A percentile compares a stretch with the other conserved stretches of the same genome.
Evolutionary conservation across 2,888 invertebrate genomes (phyloP).

Genomic region (Eupithecia centaureata): DNA sequence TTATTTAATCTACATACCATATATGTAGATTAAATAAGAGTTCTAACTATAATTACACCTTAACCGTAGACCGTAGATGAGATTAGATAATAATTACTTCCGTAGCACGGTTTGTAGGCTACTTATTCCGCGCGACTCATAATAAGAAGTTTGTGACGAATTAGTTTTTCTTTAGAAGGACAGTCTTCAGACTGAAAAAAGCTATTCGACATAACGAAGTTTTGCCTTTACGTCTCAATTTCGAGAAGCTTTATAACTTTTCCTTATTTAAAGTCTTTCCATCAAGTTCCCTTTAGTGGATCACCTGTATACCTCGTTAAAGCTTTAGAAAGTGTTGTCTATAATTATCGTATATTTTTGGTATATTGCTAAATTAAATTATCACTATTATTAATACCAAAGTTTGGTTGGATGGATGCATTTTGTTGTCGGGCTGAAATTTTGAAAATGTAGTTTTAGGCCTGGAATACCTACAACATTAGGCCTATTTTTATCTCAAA

Average conservation of each 20-base stretch:
- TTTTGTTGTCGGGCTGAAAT: no score
- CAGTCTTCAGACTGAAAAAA: constrained; percentile 24
- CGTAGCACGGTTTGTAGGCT: not conserved
- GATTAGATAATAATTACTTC: not conserved
- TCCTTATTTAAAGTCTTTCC: constrained; percentile 44
- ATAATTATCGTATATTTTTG: not conserved
- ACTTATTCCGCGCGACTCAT: not conserved
- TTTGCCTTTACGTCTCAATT: constrained; percentile 39
- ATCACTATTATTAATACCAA: no score
- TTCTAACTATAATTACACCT: no score
- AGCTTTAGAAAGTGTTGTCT: constrained; percentile 29
- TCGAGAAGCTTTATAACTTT: constrained; percentile 40
- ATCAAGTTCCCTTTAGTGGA: constrained; percentile 41
- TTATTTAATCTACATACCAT: no score
- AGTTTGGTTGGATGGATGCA: no score
- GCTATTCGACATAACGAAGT: constrained; percentile 41
- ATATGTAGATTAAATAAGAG: no score
- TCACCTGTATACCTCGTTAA: constrained; percentile 41
- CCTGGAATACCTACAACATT: no score
- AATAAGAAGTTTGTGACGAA: not conserved
- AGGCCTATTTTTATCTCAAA: no score
- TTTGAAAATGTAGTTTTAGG: no score
- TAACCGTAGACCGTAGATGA: no score
- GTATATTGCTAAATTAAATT: not conserved
- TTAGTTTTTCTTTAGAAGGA: not conserved